Base-by-base conservation (phyloP, 2,888 invertebrate species). In the Phyto melanocephala region DNA sequence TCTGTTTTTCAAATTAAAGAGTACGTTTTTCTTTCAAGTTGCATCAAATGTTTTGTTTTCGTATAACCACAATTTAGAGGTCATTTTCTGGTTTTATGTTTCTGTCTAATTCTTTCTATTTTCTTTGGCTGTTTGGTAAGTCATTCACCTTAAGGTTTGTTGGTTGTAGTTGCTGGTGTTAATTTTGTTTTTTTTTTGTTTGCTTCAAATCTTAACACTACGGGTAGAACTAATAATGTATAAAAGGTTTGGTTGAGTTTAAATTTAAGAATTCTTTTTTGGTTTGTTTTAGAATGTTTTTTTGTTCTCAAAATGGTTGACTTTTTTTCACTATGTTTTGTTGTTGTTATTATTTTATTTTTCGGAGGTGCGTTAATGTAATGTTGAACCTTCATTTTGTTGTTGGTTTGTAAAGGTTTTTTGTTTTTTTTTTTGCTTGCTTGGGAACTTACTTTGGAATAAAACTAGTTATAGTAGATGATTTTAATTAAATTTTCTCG, bases 121-220 rank as follows among this genome's bases (percentile, higher is more conserved):
- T 54, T 47, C 37, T 65, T 75, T 35, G 2, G 54, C 45, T 63
- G 15, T 42, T 45, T 45, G n/a, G 4, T 5, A 75, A 65, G 75
- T 75, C 75, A 75, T 75, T 75, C 65, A 75, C 75, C 75, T 75
- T 65, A 56, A 10, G 17, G 24, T 37, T 11, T 75, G 28, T 28
- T 28, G 3, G 6, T 28, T 35, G 24, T 33, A 13, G 37, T 28
- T 45, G 47, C n/a, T 47, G 17, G 22, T 62, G 28, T 54, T 11
- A 11, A 11, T 22, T 52, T 52, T 2, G 7, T 72, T 7, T 42
- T 47, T 33, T 50, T 2, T 28, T 17, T 2, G 1, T 24, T 13
- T 20, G 24, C 54, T 13, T 1, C 5, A 7, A n/a, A 50, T 11
- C 20, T 17, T 54, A 22, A 50, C 4, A 20, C 54, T 56, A 24